Conservation (phyloP, 2,888 invertebrate genomes). For the Eretmocerus hayati region DNA sequence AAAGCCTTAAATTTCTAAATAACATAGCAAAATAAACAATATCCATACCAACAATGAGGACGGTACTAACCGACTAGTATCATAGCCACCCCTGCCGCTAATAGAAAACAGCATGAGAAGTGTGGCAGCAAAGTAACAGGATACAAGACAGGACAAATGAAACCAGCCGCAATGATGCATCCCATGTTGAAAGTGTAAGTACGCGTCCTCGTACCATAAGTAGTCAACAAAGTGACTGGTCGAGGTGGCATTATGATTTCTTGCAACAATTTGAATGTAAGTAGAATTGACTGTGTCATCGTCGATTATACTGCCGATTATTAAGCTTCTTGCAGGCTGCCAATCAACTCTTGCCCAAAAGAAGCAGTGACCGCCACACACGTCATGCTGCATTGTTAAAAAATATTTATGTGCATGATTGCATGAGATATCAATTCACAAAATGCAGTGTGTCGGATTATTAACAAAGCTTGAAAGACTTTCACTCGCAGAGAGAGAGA, state of each 20-base stretch:
- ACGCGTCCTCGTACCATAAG: conserved; percentile 29
- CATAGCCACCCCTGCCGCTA: conserved; percentile 51
- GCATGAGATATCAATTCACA: no score
- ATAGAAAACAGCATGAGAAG: conserved; percentile 50
- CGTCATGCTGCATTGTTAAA: no score
- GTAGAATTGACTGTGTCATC: neutral
- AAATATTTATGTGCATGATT: no score
- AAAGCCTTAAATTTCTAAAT: no score
- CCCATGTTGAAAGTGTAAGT: conserved; percentile 50
- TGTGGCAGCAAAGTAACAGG: neutral
- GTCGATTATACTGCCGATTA: accelerated
- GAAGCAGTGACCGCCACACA: conserved; percentile 10
- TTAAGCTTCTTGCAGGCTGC: no score
- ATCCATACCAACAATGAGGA: neutral
- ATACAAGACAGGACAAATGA: conserved; percentile 2
- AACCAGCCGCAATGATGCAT: conserved; percentile 36
- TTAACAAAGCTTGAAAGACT: no score
- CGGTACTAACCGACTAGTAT: conserved; percentile 45
- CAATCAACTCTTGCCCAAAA: conserved; percentile 4
- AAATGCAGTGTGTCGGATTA: no score
- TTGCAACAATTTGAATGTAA: neutral
- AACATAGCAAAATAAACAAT: neutral
- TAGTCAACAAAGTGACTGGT: no score
- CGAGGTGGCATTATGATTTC: neutral
- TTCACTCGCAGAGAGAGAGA: no score